These are phyloP conservation scores for Aphelinus atriplicis DNA, from an alignment of 1,140 invertebrate genomes.

Conservation along the genomic window DNA sequence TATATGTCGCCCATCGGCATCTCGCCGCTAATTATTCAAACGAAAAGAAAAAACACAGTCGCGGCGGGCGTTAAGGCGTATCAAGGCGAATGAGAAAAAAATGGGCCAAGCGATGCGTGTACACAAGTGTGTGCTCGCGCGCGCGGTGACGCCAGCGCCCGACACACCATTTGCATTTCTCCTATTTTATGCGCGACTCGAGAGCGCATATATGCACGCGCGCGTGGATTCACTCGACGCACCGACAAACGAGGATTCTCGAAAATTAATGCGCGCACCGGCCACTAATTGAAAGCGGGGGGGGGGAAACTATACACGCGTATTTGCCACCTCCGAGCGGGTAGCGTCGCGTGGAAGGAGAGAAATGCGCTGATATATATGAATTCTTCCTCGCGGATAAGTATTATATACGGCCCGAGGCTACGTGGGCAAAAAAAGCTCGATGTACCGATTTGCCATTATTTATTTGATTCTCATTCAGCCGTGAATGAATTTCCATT, in stretches of 20 bases:
- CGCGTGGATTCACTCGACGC: conserved; percentile 16
- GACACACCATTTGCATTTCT: conserved; percentile 20
- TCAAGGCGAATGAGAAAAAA: neutral
- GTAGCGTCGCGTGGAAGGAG: too few relatives aligned
- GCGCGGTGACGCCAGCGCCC: neutral
- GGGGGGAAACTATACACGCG: too few relatives aligned
- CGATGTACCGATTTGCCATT: too few relatives aligned
- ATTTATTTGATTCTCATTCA: too few relatives aligned
- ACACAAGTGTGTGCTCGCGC: too few relatives aligned
- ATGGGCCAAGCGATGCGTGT: neutral
- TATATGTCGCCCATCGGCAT: neutral
- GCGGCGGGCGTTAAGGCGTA: neutral
- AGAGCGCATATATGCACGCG: neutral
- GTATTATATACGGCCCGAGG: too few relatives aligned
- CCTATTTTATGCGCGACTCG: conserved; percentile 9
- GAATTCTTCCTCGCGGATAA: too few relatives aligned
- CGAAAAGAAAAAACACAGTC: neutral
- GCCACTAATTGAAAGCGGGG: too few relatives aligned
- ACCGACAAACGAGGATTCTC: conserved; percentile 7
- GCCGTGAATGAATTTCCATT: too few relatives aligned
- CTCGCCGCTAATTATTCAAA: conserved; percentile 4
- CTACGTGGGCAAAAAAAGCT: too few relatives aligned
- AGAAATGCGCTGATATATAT: too few relatives aligned
- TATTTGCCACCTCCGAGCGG: too few relatives aligned
- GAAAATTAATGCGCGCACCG: neutral